Evolutionary conservation across 2,797 vertebrate species (phyloP).

Genomic region (Gallirallus australis): DNA sequence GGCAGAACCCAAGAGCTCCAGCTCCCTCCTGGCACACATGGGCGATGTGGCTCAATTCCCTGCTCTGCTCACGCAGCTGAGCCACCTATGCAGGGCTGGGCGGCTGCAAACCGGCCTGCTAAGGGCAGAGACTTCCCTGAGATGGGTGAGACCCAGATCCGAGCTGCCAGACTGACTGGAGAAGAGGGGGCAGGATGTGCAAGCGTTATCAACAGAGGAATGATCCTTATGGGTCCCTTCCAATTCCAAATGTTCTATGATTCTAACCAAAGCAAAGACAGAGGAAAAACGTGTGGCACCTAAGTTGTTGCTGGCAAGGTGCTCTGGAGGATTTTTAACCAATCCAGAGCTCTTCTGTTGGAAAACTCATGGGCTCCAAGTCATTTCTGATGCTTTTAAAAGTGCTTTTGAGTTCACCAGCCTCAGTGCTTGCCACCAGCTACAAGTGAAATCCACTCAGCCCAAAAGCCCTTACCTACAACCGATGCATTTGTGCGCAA

Average conservation of each 20-base stretch:
- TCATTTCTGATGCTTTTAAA: background rate
- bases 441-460: background rate
- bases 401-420: background rate
- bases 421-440: background rate
- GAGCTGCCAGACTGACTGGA: background rate
- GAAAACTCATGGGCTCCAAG: slow-evolving; percentile 3
- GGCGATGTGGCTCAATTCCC: background rate
- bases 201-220: background rate
- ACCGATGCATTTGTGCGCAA: background rate
- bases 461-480: background rate
- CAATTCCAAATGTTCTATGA: no score
- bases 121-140: background rate
- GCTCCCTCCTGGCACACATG: background rate
- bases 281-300: background rate
- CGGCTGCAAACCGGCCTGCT: background rate
- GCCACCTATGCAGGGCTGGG: background rate
- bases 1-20: background rate
- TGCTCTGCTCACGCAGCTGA: background rate
- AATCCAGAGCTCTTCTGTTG: background rate
- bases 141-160: background rate
- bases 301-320: slow-evolving; percentile 1
- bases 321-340: slow-evolving; percentile 14
- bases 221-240: no score
- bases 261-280: background rate
- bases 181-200: background rate